Evolutionary conservation across 1,140 invertebrate species (phyloP), one percentile per base, ranked within the genome.

Genomic region (Drosophila paulistorum): DNA sequence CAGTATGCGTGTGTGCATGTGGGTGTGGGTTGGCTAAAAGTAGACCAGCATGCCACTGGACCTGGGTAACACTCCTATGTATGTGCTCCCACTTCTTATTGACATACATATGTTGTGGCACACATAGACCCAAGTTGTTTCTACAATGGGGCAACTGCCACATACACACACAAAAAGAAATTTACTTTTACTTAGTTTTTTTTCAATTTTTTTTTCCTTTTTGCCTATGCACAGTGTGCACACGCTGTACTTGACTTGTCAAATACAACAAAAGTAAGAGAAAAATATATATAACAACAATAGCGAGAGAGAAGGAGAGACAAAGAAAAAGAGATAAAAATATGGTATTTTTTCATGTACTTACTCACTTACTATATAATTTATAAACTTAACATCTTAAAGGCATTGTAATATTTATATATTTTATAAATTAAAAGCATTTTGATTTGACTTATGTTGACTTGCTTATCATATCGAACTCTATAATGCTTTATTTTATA

Each of bases 231-330:
- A 59, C n/a, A 54, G 39, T 54, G 54, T 62, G 55, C 57, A 57
- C 77, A 67, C 64, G 71, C 80, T 65, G 61, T 66, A 77, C 85
- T 83, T 85, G 83, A 86, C 82, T 86, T 82, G 76, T 69, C 83
- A 86, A 82, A 86, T 65, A 81, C 61, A 65, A 63, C 64, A 48
- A 20, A 51, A 30, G 62, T 58, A 42, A 30, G 9, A 59, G 39
- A 72, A 30, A 61, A 61, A 30, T 30, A 60, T 10, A 57, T 51
- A 58, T 20, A 65, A 13, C 35, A 39, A 20, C 7, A 33, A 48
- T 13, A 3, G 60, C 59, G 35, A 54, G 17, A 61, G 35, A 35
- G 9, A 76, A 9, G 30, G 30, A 30, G 30, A 30, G 30, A 30
- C 2, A 5, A 3, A 26, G 26, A 26, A 3, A 26, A 5, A 5